Evolutionary conservation across 2,888 invertebrate genomes (phyloP).

Genomic region (Gymnocheta viridis): DNA sequence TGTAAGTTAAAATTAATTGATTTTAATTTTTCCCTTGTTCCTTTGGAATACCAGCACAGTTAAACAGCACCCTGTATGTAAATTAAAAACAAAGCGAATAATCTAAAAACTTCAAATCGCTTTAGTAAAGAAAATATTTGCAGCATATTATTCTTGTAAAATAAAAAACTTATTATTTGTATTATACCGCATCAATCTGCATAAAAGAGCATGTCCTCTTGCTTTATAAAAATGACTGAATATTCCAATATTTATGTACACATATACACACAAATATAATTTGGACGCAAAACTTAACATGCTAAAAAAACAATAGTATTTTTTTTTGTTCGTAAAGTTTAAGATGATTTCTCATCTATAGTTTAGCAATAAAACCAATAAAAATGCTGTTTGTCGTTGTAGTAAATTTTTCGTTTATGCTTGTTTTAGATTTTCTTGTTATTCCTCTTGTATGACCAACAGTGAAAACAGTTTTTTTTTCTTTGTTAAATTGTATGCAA

Average conservation of each 20-base stretch:
- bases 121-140: background rate
- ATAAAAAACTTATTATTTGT: background rate
- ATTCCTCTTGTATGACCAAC: background rate
- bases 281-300: background rate
- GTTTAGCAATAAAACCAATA: conserved; percentile 53
- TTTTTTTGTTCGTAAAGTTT: conserved; percentile 28
- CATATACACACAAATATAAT: background rate
- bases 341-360: conserved; percentile 47
- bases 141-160: background rate
- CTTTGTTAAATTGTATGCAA: conserved; percentile 44
- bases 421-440: background rate
- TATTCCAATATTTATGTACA: conserved; percentile 28
- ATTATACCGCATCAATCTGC: conserved; percentile 6
- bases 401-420: conserved; percentile 19
- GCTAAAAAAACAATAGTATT: background rate
- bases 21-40: too few relatives aligned
- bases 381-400: conserved; percentile 44
- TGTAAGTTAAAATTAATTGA: too few relatives aligned
- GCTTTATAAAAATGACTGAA: background rate
- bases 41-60: too few relatives aligned
- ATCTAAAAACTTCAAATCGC: background rate
- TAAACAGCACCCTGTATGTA: too few relatives aligned
- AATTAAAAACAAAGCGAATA: too few relatives aligned
- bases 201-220: conserved; percentile 3
- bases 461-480: background rate